phyloP scores from a whole-genome alignment of 2,113 vertebrate species.

The Lophura nycthemera region DNA sequence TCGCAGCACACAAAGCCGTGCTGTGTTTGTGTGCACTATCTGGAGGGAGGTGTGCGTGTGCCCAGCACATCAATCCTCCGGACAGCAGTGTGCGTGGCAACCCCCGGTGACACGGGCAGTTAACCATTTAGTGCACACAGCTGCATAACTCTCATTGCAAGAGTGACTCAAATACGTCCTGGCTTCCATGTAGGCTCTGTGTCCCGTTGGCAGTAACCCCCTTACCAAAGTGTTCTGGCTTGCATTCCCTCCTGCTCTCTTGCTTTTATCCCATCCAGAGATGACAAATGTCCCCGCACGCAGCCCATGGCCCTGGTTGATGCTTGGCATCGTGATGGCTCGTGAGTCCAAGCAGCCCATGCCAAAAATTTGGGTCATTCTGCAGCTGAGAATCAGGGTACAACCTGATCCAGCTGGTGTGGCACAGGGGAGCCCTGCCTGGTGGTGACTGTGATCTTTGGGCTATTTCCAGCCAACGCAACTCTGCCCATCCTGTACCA shows the following conservation, averaged over 20 bases:
- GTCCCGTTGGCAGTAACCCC: fast-evolving
- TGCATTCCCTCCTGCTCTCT: background rate
- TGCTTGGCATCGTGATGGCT: background rate
- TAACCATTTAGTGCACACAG: background rate
- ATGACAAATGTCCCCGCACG: fast-evolving
- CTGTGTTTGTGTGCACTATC: background rate
- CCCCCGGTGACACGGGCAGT: background rate
- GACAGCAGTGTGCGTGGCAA: fast-evolving
- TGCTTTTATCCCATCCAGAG: background rate
- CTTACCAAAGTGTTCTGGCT: background rate
- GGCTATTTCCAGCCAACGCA: background rate
- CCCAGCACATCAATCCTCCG: conserved; percentile 11
- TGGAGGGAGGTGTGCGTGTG: background rate
- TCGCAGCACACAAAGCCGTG: conserved; percentile 10
- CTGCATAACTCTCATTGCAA: fast-evolving
- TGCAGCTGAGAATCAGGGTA: background rate
- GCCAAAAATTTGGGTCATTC: background rate
- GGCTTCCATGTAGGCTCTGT: fast-evolving
- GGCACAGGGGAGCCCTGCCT: background rate
- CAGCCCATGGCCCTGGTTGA: background rate
- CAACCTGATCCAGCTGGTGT: fast-evolving
- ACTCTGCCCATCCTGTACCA: background rate
- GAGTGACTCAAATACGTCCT: background rate
- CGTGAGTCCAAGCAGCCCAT: fast-evolving
- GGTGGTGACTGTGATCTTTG: background rate